Base-by-base conservation (phyloP, 2,797 vertebrate species). In the Acanthurus leucopareius region DNA sequence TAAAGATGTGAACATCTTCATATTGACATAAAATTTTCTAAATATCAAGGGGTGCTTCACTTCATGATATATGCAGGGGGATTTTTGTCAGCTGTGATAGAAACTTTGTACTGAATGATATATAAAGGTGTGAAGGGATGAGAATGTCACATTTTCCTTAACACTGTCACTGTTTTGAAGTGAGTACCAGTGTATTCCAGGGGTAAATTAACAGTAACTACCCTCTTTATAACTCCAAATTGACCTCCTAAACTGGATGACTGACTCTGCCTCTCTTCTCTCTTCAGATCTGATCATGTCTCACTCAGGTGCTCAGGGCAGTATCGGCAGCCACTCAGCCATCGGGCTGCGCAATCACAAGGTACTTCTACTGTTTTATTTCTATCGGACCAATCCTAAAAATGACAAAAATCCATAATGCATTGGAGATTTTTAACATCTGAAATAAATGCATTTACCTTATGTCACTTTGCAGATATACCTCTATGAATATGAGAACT, bases 401-500 rank as follows among this genome's bases (percentile, higher is more conserved):
- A 25, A 20, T 17, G 47, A 66, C 22, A 49, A 44, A 22, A 70
- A 72, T 16, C 3, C 6, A 53, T 13, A 3, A 22, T 28, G 19
- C 14, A 32, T 11, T 66, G 10, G 25, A 49, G 44, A 38, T 49
- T 57, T 51, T 49, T 49, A 3, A 58, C 35, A 13, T n/a, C 14
- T 73, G 7, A 48, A 64, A 76, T n/a, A 0, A 42, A 53, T 20
- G 8, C 4, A 25, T 20, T 66, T 4, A 14, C 2, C 5, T 25
- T 67, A 16, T 83, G 62, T 62, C 25, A 40, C 49, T 75, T 66
- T 65, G 32, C 86, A 97, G 96, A 95, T 96, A 48, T 95, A 91
- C 89, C 88, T 96, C 84, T 96, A 92, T 60, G 96, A 97, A 75
- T 94, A 68, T 13, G 96, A 97, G 86, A 97, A 96, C 88, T 97